These are phyloP conservation scores for Lepetodrilus schrolli DNA, from an alignment of 2,888 invertebrate species.

Conservation along the genomic window DNA sequence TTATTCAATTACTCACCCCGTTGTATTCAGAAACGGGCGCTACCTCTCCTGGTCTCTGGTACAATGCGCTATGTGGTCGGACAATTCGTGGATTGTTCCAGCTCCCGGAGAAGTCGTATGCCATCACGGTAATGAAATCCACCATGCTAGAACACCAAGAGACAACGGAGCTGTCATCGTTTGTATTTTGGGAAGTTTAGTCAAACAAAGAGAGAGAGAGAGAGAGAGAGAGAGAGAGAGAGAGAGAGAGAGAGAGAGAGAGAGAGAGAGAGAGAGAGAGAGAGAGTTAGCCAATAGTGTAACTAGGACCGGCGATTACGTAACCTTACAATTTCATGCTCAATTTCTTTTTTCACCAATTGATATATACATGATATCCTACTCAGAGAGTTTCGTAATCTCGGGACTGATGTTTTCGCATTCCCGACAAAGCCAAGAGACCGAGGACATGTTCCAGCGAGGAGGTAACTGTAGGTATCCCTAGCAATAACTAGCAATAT, in stretches of 20 bases:
- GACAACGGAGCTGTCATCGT: not conserved
- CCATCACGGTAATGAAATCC: slow-evolving; percentile 54
- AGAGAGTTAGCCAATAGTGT: too few relatives aligned
- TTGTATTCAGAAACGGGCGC: not conserved
- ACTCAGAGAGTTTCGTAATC: too few relatives aligned
- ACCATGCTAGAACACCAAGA: slow-evolving; percentile 35
- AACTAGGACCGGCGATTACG: not conserved
- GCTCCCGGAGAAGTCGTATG: slow-evolving; percentile 61
- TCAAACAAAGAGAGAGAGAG: not conserved
- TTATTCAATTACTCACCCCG: not conserved
- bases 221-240: not conserved
- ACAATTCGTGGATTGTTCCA: slow-evolving; percentile 53
- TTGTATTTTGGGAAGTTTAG: not conserved
- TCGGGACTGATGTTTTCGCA: too few relatives aligned
- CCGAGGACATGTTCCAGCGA: too few relatives aligned
- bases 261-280: not conserved
- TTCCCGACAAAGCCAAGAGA: too few relatives aligned
- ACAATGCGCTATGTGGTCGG: slow-evolving; percentile 60
- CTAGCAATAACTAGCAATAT: too few relatives aligned
- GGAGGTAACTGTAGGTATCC: too few relatives aligned
- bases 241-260: not conserved
- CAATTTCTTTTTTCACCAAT: too few relatives aligned
- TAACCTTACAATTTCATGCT: too few relatives aligned
- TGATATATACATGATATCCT: too few relatives aligned
- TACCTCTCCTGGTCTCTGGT: not conserved